Percentiles rank a stretch among this genome's conserved stretches.
Evolutionary conservation across 2,888 invertebrate genomes (phyloP).

Genomic region (Drosophila anceps): DNA sequence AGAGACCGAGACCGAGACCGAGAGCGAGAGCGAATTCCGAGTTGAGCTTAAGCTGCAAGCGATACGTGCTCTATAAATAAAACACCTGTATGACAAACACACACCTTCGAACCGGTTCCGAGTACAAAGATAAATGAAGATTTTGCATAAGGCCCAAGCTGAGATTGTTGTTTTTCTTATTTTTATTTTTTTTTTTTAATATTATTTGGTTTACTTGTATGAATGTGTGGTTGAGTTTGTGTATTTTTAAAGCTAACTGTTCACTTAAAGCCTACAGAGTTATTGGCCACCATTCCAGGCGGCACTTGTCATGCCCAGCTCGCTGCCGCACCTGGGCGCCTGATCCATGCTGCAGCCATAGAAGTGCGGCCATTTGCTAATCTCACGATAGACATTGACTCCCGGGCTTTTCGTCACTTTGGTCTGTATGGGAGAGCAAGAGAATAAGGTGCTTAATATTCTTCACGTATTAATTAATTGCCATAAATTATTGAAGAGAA

Average conservation of each 20-base stretch:
- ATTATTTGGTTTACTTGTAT: conserved; percentile 40
- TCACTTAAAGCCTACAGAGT: conserved; percentile 28
- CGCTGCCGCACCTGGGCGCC: conserved; percentile 81
- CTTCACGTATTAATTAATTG: no score
- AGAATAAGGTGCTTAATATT: neutral
- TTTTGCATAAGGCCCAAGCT: conserved; percentile 13
- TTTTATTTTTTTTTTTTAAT: neutral
- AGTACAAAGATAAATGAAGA: conserved; percentile 24
- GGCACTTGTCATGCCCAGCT: conserved; percentile 78
- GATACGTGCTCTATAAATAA: conserved; percentile 49
- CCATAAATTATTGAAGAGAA: neutral
- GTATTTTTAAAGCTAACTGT: conserved; percentile 37
- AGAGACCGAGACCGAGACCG: neutral
- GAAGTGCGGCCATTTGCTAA: conserved; percentile 86
- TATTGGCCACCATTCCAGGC: conserved; percentile 78
- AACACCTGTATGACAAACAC: conserved; percentile 37
- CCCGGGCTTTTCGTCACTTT: conserved; percentile 86
- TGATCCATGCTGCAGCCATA: conserved; percentile 79
- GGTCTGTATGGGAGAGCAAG: conserved; percentile 76
- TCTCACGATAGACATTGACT: conserved; percentile 85
- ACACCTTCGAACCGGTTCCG: conserved; percentile 53
- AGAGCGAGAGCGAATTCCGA: conserved; percentile 2
- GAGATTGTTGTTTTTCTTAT: conserved; percentile 19
- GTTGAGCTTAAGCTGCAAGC: conserved; percentile 15
- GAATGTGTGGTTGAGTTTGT: neutral